phyloP scores from a whole-genome alignment of 2,888 invertebrate species.

The Agrochola circellaris region DNA sequence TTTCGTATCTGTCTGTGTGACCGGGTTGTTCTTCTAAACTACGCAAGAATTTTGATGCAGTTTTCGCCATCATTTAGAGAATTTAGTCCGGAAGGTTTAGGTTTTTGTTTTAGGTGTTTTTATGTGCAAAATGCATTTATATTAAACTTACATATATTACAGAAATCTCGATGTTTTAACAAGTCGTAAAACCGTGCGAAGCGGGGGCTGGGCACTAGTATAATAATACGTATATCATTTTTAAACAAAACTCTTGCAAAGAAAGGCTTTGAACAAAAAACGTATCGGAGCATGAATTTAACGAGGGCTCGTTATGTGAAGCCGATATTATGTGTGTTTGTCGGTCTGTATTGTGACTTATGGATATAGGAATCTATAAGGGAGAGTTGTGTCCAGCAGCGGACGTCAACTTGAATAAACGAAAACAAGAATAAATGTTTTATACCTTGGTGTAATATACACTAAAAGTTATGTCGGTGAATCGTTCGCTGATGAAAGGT shows the following conservation, averaged over 20 bases:
- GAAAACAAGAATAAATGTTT: neutral
- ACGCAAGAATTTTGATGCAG: neutral
- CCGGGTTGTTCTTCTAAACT: neutral
- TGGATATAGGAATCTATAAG: neutral
- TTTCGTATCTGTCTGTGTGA: neutral
- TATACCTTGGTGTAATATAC: neutral
- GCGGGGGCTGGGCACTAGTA: neutral
- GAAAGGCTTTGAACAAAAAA: conserved; percentile 64
- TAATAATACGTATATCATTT: conserved; percentile 24
- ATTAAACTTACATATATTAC: neutral
- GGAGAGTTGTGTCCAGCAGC: neutral
- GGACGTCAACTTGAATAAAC: neutral
- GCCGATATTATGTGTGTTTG: conserved; percentile 30
- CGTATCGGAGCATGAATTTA: conserved; percentile 63
- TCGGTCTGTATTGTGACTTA: conserved; percentile 11
- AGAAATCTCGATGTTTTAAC: neutral
- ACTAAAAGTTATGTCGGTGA: neutral
- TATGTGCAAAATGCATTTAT: neutral
- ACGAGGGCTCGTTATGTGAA: conserved; percentile 55
- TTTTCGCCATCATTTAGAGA: neutral
- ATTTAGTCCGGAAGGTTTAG: neutral
- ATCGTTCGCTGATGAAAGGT: neutral
- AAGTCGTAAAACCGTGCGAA: neutral
- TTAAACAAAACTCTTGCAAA: conserved; percentile 63
- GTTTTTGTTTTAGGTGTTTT: too few species aligned